phyloP scores from a whole-genome alignment of 1,140 invertebrate species.

The Drosophila navojoa region DNA sequence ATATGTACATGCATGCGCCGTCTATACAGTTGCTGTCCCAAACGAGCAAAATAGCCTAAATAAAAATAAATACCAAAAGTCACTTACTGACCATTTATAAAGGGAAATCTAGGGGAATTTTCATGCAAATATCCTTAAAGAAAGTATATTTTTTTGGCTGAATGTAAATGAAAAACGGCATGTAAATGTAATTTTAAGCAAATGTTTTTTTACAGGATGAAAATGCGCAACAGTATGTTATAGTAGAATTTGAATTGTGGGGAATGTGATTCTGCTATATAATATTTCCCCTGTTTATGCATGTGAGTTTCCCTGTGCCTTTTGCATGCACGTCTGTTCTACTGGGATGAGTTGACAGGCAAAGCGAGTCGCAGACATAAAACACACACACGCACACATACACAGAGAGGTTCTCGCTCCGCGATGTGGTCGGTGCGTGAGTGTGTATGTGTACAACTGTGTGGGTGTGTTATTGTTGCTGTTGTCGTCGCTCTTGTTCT shows the following conservation, averaged over 20 bases:
- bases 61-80: not conserved
- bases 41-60: conserved; percentile 7
- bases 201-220: no score
- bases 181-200: no score
- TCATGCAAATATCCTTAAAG: conserved; percentile 1
- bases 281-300: not conserved
- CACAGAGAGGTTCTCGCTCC: conserved; percentile 7
- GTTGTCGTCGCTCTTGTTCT: conserved; percentile 37
- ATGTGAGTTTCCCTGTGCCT: not conserved
- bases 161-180: no score
- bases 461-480: conserved; percentile 33
- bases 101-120: no score
- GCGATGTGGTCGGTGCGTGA: conserved; percentile 38
- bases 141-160: no score
- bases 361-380: no score
- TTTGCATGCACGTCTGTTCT: conserved; percentile 6
- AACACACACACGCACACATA: not conserved
- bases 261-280: not conserved
- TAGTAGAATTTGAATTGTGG: no score
- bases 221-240: no score
- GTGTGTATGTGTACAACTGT: conserved; percentile 13
- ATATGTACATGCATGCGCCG: not conserved
- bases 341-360: conserved; percentile 25
- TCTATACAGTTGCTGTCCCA: conserved; percentile 21
- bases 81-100: not conserved